These are phyloP conservation scores for Coluber constrictor DNA, from an alignment of 2,797 vertebrate genomes.

Conservation along the genomic window DNA sequence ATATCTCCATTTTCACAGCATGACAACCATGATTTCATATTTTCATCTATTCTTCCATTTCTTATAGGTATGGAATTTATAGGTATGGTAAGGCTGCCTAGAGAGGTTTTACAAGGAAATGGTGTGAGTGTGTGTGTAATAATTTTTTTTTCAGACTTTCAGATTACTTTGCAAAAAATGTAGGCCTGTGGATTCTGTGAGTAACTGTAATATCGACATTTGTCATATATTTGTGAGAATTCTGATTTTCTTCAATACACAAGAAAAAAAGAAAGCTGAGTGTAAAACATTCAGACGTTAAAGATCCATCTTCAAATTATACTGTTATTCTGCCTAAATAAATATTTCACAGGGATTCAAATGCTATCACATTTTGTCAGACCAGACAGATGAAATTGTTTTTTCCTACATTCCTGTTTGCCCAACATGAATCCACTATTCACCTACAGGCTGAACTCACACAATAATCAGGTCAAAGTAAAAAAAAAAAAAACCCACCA, in stretches of 20 bases:
- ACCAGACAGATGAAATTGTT: neutral
- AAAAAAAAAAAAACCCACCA: neutral
- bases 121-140: neutral
- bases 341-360: neutral
- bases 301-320: neutral
- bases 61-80: neutral
- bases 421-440: neutral
- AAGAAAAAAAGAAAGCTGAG: neutral
- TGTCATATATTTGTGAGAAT: neutral
- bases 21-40: neutral
- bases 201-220: neutral
- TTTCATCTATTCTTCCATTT: neutral
- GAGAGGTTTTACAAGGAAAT: neutral
- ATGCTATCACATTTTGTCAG: neutral
- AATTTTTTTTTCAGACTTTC: neutral
- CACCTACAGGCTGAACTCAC: neutral
- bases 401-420: neutral
- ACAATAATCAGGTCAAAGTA: neutral
- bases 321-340: neutral
- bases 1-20: neutral
- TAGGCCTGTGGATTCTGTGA: neutral
- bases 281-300: neutral
- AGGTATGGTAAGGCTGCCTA: neutral
- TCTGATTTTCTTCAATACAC: neutral
- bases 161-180: neutral